Conservation (phyloP, 2,797 vertebrate genomes). For the Okamejei kenojei region DNA sequence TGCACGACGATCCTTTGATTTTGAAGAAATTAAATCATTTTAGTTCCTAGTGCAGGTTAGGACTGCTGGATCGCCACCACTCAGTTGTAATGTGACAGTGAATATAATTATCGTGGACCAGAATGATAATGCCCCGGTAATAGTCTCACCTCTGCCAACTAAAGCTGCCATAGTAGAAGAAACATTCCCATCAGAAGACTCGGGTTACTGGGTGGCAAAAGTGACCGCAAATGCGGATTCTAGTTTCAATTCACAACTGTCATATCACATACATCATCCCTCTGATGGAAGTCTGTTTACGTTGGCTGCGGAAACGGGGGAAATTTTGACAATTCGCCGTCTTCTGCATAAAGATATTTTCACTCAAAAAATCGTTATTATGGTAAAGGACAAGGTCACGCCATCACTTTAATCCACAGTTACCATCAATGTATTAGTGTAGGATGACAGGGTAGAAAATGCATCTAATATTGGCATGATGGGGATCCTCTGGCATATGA, state of each 20-base stretch:
- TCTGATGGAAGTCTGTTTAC: constrained; percentile 47
- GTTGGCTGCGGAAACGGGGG: constrained; percentile 49
- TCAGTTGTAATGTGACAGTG: constrained; percentile 47
- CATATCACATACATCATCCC: constrained; percentile 47
- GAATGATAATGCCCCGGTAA: constrained; percentile 50
- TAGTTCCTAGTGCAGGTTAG: constrained; percentile 39
- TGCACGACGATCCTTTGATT: constrained; percentile 51
- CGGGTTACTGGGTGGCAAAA: constrained; percentile 49
- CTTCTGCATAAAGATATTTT: constrained; percentile 47
- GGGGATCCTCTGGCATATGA: constrained; percentile 45
- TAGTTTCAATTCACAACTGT: constrained; percentile 46
- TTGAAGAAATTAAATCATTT: constrained; percentile 50
- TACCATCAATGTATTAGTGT: constrained; percentile 39
- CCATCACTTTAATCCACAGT: constrained; percentile 47
- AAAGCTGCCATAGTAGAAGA: constrained; percentile 47
- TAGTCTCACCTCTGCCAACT: constrained; percentile 49
- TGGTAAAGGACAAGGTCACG: constrained; percentile 49
- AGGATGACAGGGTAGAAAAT: constrained; percentile 46
- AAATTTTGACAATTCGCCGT: constrained; percentile 48
- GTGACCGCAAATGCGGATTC: constrained; percentile 50
- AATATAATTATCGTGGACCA: constrained; percentile 49
- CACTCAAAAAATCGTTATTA: constrained; percentile 44
- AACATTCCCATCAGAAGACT: constrained; percentile 47
- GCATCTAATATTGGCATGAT: constrained; percentile 42
- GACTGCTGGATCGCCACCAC: constrained; percentile 47